Evolutionary conservation across 2,797 vertebrate genomes (phyloP), one percentile per base, ranked within the genome.

Genomic region (Paratrypauchen microcephalus): DNA sequence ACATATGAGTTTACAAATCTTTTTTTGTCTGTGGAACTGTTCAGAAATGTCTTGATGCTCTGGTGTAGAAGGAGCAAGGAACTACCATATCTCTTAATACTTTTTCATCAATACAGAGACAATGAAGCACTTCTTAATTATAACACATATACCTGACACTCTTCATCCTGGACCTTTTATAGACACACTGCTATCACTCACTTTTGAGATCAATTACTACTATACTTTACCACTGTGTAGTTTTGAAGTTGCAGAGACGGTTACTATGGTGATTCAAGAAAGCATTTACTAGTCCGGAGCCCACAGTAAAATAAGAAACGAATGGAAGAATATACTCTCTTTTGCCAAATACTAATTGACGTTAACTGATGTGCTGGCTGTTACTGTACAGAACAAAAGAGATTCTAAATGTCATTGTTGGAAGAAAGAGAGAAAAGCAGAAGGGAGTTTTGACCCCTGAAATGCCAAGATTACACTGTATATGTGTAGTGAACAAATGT

Each of bases 11-110:
- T 88, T 88, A 72, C 80, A 81, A 94, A 94, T 93, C 90, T 94
- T 93, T 94, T 45, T 93, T 92, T 92, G 92, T 97, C 94, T 93
- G 95, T 95, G 94, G 95, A 95, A 94, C 93, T 94, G 94, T 97
- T 95, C 94, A 93, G 93, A 88, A 90, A 76, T 67, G 93, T 91
- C 90, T 87, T 77, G 74, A 86, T 87, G 92, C 93, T 86, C 94
- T 92, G 93, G 92, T 78, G 76, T 80, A 73, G 85, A 82, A 82
- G 30, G 72, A 81, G 75, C 78, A 84, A 88, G 79, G 81, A 89
- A 80, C 85, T 80, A 83, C 87, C 79, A 36, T 60, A n/a, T 80
- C 65, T 83, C 71, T 70, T 82, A 61, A 82, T 82, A 73, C 77
- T 78, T 68, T 89, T 86, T 87, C 55, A n/a, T 79, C 73, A 74